These are phyloP conservation scores for Pandion haliaetus DNA, from an alignment of 2,113 vertebrate species.

Conservation along the genomic window DNA sequence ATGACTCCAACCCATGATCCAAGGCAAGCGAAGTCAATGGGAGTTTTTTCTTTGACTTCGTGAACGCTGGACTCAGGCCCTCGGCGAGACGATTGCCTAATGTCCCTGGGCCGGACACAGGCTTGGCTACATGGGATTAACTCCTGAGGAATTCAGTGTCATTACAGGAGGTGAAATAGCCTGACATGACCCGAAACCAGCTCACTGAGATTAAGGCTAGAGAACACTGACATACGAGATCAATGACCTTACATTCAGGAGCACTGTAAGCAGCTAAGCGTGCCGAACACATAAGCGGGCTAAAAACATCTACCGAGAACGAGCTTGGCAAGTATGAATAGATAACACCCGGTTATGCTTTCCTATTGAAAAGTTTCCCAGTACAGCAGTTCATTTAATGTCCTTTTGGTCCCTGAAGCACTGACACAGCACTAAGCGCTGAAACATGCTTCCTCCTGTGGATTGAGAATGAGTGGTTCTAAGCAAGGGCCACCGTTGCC, in stretches of 20 bases:
- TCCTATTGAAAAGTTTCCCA: not conserved
- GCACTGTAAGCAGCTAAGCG: not conserved
- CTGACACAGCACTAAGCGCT: not conserved
- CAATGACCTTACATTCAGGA: not conserved
- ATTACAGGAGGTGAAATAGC: not conserved
- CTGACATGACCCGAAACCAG: not conserved
- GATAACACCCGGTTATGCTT: not conserved
- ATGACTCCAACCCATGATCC: not conserved
- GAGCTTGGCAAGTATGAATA: not conserved
- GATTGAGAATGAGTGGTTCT: not conserved
- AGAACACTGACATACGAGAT: not conserved
- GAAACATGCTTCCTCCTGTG: not conserved
- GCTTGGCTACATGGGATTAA: not conserved
- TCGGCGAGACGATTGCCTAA: not conserved
- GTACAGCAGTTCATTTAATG: not conserved
- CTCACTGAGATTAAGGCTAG: not conserved
- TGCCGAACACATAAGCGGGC: accelerated
- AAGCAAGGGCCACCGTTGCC: accelerated
- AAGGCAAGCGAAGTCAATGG: not conserved
- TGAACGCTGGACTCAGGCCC: not conserved
- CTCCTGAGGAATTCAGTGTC: not conserved
- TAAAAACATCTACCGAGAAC: accelerated
- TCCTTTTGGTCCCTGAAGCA: not conserved
- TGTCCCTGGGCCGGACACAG: not conserved
- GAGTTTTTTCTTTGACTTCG: not conserved